A percentile compares a stretch with the other conserved stretches of the same genome.
Conservation (phyloP, 2,888 invertebrate species). For the Microlaimidae sp. region DNA sequence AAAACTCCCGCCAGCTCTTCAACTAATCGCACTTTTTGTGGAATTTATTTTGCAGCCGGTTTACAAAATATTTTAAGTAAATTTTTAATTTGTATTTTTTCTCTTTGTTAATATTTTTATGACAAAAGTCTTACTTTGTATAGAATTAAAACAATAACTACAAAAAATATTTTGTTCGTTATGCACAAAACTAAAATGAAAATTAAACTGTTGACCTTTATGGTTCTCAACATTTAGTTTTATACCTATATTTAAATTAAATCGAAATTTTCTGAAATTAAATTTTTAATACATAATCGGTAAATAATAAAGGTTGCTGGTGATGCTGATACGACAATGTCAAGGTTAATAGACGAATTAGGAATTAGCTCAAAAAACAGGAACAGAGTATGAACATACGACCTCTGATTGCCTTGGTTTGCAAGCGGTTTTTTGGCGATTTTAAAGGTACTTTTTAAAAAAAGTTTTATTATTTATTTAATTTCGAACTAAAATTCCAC, state of each 20-base stretch:
- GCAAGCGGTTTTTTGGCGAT: slow-evolving; percentile 79
- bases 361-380: slow-evolving; percentile 77
- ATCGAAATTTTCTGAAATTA: no score
- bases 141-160: no score
- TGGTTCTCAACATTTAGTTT: no score
- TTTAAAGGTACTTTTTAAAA: slow-evolving; percentile 49
- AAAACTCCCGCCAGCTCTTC: slow-evolving; percentile 81
- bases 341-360: slow-evolving; percentile 68
- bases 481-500: not conserved
- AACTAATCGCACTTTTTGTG: slow-evolving; percentile 80
- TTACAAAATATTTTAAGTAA: slow-evolving; percentile 80
- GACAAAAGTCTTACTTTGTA: no score
- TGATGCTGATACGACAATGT: slow-evolving; percentile 80
- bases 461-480: slow-evolving; percentile 4
- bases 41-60: slow-evolving; percentile 95
- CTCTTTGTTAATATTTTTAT: no score
- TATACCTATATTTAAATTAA: no score
- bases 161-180: no score
- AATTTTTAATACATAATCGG: no score
- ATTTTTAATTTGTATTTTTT: no score
- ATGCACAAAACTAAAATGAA: no score
- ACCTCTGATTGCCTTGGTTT: slow-evolving; percentile 73
- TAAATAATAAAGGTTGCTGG: slow-evolving; percentile 92
- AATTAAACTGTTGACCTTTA: no score
- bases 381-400: slow-evolving; percentile 88